These are phyloP conservation scores for Thripadectes ignobilis DNA, from an alignment of 2,797 vertebrate genomes.

Conservation along the genomic window DNA sequence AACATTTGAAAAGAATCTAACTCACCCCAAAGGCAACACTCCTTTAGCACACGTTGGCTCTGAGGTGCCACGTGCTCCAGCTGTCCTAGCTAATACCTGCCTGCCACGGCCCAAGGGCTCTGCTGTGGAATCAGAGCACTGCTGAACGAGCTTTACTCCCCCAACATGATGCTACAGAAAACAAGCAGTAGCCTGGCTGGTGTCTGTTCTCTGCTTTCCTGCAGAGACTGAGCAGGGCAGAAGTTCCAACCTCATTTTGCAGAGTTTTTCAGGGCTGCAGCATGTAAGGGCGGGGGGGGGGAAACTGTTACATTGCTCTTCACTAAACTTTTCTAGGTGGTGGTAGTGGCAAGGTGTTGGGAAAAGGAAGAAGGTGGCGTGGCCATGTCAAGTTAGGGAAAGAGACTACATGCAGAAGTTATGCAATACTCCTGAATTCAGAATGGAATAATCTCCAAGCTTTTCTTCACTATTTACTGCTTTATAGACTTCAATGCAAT, in stretches of 20 bases:
- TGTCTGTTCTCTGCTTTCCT: not conserved
- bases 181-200: not conserved
- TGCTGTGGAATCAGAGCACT: not conserved
- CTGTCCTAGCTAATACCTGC: not conserved
- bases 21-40: not conserved
- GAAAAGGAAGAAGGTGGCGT: not conserved
- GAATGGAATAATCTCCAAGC: not conserved
- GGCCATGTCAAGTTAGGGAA: not conserved
- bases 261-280: not conserved
- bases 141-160: not conserved
- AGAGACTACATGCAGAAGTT: not conserved
- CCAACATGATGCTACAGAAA: not conserved
- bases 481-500: not conserved
- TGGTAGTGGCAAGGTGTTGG: not conserved
- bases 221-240: not conserved
- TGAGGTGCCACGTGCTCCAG: not conserved
- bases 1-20: not conserved
- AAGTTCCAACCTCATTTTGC: not conserved
- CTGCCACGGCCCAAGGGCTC: not conserved
- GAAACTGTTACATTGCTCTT: not conserved
- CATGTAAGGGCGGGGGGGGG: no score
- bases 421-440: not conserved
- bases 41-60: not conserved
- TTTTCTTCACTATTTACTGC: not conserved
- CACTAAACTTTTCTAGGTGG: not conserved